Base-by-base conservation (phyloP, 92 coral and sea anemone species). In the Desmophyllum pertusum region DNA sequence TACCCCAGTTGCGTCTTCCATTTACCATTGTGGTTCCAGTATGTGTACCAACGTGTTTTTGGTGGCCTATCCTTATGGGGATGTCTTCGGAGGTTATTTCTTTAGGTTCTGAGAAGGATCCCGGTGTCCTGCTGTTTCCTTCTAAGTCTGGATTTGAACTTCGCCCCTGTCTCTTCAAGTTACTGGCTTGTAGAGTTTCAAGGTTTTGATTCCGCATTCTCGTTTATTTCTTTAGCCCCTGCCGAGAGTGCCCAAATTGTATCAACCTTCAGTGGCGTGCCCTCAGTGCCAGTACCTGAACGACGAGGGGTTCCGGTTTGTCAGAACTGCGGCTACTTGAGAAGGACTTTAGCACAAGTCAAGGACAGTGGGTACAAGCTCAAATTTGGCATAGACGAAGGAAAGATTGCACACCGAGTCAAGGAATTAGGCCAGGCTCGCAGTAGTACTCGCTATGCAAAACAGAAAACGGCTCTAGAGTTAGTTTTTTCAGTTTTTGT, bases 381-480 rank as follows among this genome's bases (percentile, higher is more conserved):
- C 15, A 76, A 43, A 64, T 25, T 76, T 2, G 41, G 8, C 15
- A 14, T 87, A 46, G 66, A 73, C 15, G 81, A 81, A 69, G 61
- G 64, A 2, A 10, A 52, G 23, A 87, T 75, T 48, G 40, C 31
- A 9, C 33, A 46, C 11, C 86, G 79, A 23, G 33, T 62, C 4
- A 48, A 27, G 38, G 59, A 38, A 27, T n/a, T 80, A 70, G 13
- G 30, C 0, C 52, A n/a, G n/a, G 18, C 10, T 35, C 80, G 78
- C 21, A 36, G 66, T 46, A 50, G 52, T 19, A 72, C 76, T 23
- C 52, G 76, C 13, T 87, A 57, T 37, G 43, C 41, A 2, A 84
- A 46, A 64, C 91, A 84, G 62, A 87, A 87, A 48, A 25, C 68
- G 21, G 73, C 90, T 33, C 70, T 87, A 17, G 80, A 76, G 52